Percentiles rank a stretch among this genome's conserved stretches.
These are phyloP conservation scores for Paramormyrops kingsleyae DNA, from an alignment of 2,113 vertebrate genomes.

Conservation along the genomic window DNA sequence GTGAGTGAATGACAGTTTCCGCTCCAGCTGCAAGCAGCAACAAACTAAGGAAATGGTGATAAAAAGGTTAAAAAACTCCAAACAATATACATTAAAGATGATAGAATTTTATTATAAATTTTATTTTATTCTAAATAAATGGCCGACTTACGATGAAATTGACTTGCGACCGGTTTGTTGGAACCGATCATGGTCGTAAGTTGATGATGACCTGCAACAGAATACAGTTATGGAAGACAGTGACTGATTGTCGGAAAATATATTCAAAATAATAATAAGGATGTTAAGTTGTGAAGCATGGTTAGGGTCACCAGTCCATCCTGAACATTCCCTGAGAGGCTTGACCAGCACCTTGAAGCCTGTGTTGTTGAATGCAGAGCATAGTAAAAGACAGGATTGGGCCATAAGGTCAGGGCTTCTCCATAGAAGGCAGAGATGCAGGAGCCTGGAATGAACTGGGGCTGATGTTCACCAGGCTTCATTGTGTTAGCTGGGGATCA, in stretches of 20 bases:
- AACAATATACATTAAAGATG: background rate
- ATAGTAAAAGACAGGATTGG: background rate
- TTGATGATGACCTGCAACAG: background rate
- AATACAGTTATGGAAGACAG: background rate
- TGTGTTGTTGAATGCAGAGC: background rate
- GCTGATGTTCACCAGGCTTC: background rate
- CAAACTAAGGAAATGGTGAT: too few species aligned
- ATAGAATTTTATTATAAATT: background rate
- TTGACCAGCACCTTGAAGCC: background rate
- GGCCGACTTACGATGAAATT: background rate
- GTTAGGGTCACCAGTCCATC: background rate
- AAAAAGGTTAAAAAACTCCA: background rate
- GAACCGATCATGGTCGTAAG: background rate
- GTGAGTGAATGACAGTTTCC: too few species aligned
- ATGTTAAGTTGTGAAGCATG: background rate
- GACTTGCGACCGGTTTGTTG: too few species aligned
- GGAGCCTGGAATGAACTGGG: background rate
- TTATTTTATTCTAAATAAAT: background rate
- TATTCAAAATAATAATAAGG: background rate
- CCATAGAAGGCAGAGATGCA: background rate
- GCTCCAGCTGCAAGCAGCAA: too few species aligned
- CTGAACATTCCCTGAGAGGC: background rate
- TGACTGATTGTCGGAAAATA: background rate
- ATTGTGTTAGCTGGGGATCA: background rate
- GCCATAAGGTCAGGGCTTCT: background rate